phyloP scores from a whole-genome alignment of 2,888 invertebrate species.

The Philonicus albiceps region DNA sequence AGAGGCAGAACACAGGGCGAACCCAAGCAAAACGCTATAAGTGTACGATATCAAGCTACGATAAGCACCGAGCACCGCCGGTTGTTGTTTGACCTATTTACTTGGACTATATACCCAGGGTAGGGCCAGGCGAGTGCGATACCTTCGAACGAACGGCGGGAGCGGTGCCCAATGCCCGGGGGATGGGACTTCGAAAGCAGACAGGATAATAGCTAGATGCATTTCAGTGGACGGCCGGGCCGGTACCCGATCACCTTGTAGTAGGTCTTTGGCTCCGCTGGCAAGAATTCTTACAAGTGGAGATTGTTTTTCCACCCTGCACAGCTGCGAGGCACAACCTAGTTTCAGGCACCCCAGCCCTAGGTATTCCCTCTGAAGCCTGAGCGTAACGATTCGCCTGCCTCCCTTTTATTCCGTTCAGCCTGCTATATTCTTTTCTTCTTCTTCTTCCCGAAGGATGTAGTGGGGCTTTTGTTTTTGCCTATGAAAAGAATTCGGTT shows the following conservation, averaged over 20 bases:
- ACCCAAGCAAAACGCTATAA: background rate
- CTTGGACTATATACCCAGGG: constrained; percentile 29
- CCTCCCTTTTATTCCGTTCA: background rate
- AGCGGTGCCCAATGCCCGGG: background rate
- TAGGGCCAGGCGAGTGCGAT: background rate
- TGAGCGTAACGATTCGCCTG: background rate
- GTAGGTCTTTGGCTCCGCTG: constrained; percentile 33
- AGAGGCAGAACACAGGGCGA: background rate
- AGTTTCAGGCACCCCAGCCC: constrained; percentile 10
- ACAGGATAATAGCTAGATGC: constrained; percentile 40
- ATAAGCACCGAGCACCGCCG: constrained; percentile 15
- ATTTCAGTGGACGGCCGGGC: background rate
- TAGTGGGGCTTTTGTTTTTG: background rate
- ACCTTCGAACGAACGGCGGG: background rate
- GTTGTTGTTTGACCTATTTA: constrained; percentile 47
- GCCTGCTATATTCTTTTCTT: background rate
- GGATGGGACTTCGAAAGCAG: constrained; percentile 13
- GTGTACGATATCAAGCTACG: constrained; percentile 26
- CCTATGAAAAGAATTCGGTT: constrained; percentile 9
- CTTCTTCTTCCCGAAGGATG: background rate
- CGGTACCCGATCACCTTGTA: constrained; percentile 22
- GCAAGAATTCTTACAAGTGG: constrained; percentile 30
- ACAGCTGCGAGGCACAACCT: constrained; percentile 6
- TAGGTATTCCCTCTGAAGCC: background rate
- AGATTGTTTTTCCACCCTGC: constrained; percentile 20